phyloP scores from a whole-genome alignment of 2,888 invertebrate genomes.

The Timandra comae region DNA sequence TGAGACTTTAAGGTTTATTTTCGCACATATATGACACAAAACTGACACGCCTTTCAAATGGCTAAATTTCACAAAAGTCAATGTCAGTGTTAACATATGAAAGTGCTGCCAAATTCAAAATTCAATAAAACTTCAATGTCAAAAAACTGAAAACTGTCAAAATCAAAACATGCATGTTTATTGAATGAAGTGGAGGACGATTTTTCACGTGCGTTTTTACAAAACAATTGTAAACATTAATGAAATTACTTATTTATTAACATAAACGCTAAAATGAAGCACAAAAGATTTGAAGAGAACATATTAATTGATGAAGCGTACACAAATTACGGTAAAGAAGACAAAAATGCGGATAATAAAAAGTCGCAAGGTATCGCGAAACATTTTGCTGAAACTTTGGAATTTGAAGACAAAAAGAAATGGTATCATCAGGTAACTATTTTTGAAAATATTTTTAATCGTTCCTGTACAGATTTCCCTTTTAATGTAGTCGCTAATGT shows the following conservation, averaged over 20 bases:
- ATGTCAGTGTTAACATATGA: too few relatives aligned
- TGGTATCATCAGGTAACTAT: conserved; percentile 79
- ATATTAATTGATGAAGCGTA: conserved; percentile 69
- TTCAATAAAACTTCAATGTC: too few relatives aligned
- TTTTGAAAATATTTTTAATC: background rate
- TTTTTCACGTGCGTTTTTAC: conserved; percentile 42
- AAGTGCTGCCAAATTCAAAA: too few relatives aligned
- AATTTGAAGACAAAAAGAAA: conserved; percentile 75
- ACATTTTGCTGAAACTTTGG: conserved; percentile 66
- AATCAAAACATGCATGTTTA: conserved; percentile 8
- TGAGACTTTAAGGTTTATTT: too few relatives aligned
- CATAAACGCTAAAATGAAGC: conserved; percentile 53
- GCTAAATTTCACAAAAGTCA: too few relatives aligned
- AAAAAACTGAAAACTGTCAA: conserved; percentile 19
- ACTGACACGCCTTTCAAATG: too few relatives aligned
- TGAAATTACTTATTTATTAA: background rate
- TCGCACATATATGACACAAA: too few relatives aligned
- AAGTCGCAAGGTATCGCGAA: conserved; percentile 65
- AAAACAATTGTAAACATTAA: conserved; percentile 7
- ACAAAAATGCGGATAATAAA: conserved; percentile 65
- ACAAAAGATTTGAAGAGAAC: conserved; percentile 71
- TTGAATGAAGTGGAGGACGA: too few relatives aligned
- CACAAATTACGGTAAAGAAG: conserved; percentile 57
- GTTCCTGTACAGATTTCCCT: too few relatives aligned
- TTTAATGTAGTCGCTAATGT: too few relatives aligned